Percentiles rank a stretch among this genome's conserved stretches.
Conservation (phyloP, 1,140 invertebrate genomes). For the Brachionus sp. region DNA sequence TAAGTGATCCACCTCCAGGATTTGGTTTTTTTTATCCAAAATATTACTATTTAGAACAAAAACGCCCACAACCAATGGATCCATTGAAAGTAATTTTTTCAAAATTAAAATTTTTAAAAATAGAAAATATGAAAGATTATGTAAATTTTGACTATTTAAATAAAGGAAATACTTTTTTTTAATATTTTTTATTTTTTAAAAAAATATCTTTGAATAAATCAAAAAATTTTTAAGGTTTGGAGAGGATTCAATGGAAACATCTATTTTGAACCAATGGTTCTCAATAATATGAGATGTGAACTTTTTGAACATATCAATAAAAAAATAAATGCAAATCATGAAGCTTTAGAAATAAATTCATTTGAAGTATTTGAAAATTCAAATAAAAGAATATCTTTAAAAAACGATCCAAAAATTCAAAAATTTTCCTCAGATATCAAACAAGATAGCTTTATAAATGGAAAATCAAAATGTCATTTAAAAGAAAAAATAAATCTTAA, state of each 20-base stretch:
- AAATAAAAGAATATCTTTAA: too few species aligned
- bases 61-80: conserved; percentile 6
- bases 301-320: too few species aligned
- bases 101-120: too few species aligned
- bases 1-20: conserved; percentile 39
- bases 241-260: conserved; percentile 44
- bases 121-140: too few species aligned
- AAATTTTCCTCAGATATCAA: too few species aligned
- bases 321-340: background rate
- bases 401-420: too few species aligned
- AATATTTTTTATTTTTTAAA: background rate
- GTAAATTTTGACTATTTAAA: too few species aligned
- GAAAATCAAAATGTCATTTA: too few species aligned
- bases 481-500: too few species aligned
- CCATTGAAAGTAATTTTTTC: conserved; percentile 15
- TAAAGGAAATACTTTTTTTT: background rate
- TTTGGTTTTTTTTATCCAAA: conserved; percentile 36
- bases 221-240: too few species aligned
- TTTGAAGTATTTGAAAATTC: too few species aligned
- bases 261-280: conserved; percentile 17
- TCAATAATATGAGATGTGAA: background rate
- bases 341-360: background rate
- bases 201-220: background rate
- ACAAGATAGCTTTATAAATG: too few species aligned
- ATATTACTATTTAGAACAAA: conserved; percentile 40